These are phyloP conservation scores for Andricus quercusramuli DNA, from an alignment of 2,888 invertebrate genomes.

Conservation along the genomic window DNA sequence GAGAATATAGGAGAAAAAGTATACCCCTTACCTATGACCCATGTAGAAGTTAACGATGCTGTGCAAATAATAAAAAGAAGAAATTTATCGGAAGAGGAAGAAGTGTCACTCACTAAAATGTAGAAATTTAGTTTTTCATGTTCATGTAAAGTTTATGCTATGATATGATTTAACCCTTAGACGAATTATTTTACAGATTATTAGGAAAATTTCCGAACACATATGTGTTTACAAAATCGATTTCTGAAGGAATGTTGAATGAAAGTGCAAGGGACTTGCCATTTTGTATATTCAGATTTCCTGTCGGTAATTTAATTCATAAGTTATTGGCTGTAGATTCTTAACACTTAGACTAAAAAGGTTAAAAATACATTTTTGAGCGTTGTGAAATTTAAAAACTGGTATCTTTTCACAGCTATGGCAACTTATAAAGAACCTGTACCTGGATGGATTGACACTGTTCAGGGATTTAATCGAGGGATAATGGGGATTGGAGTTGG, in stretches of 20 bases:
- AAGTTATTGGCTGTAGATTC: not conserved
- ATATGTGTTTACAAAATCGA: slow-evolving; percentile 15
- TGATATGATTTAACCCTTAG: no score
- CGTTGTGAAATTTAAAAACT: not conserved
- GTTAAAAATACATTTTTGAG: no score
- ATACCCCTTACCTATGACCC: not conserved
- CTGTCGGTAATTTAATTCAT: not conserved
- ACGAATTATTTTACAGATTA: no score
- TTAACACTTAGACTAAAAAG: not conserved
- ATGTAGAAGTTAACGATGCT: slow-evolving; percentile 1
- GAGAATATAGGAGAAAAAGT: not conserved
- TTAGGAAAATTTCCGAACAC: not conserved
- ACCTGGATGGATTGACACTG: not conserved
- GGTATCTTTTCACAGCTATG: not conserved
- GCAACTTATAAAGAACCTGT: slow-evolving; percentile 14
- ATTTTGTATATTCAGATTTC: slow-evolving; percentile 9
- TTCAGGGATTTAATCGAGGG: slow-evolving; percentile 3
- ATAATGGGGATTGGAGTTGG: not conserved
- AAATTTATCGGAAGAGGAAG: slow-evolving; percentile 10
- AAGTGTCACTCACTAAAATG: not conserved
- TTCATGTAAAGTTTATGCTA: no score
- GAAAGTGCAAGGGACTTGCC: not conserved
- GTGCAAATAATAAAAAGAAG: not conserved
- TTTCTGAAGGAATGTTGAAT: slow-evolving; percentile 15
- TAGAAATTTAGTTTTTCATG: not conserved